Evolutionary conservation across 1,140 invertebrate species (phyloP).

Genomic region (Pogonomyrmex californicus): DNA sequence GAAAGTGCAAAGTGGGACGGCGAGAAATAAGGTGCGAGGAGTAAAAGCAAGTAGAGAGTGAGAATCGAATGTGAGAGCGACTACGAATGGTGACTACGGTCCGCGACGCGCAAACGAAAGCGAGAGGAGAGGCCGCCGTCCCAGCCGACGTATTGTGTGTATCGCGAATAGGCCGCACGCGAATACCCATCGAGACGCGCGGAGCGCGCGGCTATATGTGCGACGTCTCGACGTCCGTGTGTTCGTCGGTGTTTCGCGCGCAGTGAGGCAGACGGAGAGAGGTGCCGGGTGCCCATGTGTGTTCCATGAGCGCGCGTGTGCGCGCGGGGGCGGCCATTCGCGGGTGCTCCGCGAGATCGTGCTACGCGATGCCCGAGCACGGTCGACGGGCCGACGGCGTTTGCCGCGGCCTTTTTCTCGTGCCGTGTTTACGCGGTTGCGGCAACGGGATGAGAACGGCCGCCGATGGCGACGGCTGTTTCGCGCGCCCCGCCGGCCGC

Average conservation of each 20-base stretch:
- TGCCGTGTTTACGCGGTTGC: background rate
- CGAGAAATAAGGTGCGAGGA: background rate
- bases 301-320: conserved; percentile 40
- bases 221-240: conserved; percentile 50
- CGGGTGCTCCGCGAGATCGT: conserved; percentile 40
- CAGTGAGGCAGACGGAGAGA: conserved; percentile 29
- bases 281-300: conserved; percentile 17
- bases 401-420: conserved; percentile 6
- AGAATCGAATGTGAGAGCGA: conserved; percentile 39
- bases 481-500: background rate
- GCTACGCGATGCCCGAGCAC: background rate
- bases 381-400: conserved; percentile 9
- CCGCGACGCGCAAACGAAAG: conserved; percentile 34
- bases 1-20: conserved; percentile 9
- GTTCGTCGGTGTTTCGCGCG: conserved; percentile 44
- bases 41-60: background rate
- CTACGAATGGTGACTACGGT: conserved; percentile 3
- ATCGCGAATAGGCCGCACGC: conserved; percentile 67
- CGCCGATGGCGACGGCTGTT: background rate
- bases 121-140: conserved; percentile 58
- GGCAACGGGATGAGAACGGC: background rate
- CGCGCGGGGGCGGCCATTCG: conserved; percentile 44
- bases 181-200: conserved; percentile 45
- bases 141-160: conserved; percentile 57
- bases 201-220: conserved; percentile 53